Conservation (phyloP, 2,113 vertebrate genomes). For the Girardinichthys multiradiatus region DNA sequence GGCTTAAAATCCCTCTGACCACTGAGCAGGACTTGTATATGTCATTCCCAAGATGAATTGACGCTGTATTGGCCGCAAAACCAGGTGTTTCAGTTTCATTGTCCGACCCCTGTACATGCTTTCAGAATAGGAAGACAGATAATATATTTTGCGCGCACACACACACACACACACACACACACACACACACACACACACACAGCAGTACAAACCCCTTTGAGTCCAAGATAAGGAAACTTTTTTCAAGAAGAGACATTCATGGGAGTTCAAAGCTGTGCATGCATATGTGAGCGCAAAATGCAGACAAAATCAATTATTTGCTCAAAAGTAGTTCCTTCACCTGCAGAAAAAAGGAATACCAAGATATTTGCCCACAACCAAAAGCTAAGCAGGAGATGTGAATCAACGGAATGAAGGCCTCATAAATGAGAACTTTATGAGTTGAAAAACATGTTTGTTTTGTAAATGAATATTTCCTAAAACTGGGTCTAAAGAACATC, state of each 20-base stretch:
- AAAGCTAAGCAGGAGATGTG: constrained; percentile 11
- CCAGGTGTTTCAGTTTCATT: too few species aligned
- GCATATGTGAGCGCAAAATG: constrained; percentile 5
- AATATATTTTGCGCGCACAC: constrained; percentile 14
- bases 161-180: constrained; percentile 26
- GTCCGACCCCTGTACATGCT: too few species aligned
- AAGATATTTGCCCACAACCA: constrained; percentile 30
- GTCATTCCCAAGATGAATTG: too few species aligned
- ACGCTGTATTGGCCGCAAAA: too few species aligned
- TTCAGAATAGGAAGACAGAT: constrained; percentile 1
- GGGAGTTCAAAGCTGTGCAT: constrained; percentile 20
- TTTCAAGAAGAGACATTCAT: background rate
- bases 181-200: constrained; percentile 34
- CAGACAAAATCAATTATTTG: constrained; percentile 13
- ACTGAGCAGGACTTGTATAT: too few species aligned
- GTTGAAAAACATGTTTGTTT: background rate
- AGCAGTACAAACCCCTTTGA: constrained; percentile 23
- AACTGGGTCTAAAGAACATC: too few species aligned
- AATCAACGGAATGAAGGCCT: background rate
- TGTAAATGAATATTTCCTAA: background rate
- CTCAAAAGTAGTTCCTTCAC: constrained; percentile 31
- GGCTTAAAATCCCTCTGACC: too few species aligned
- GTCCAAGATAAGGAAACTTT: constrained; percentile 4
- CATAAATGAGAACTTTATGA: background rate
- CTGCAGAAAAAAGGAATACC: constrained; percentile 43